Conservation (phyloP, 2,888 invertebrate species). For the Pristionchus japonicus region DNA sequence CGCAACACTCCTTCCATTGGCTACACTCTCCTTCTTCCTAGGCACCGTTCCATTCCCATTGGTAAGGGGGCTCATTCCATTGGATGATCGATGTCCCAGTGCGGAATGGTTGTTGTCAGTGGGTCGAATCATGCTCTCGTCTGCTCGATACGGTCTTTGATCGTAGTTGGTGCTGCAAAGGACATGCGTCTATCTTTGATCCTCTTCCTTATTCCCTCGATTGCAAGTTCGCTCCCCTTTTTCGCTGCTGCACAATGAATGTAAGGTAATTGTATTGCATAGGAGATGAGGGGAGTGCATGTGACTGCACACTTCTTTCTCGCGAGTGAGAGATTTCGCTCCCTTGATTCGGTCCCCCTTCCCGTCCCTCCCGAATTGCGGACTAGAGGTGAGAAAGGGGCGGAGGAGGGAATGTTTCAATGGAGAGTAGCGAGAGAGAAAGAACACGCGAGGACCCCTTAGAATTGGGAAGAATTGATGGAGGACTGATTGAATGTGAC, state of each 20-base stretch:
- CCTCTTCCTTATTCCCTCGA: background rate
- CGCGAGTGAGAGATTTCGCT: slow-evolving; percentile 19
- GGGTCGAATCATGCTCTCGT: slow-evolving; percentile 17
- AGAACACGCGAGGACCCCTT: background rate
- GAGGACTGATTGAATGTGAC: slow-evolving; percentile 22
- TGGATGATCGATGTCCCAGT: background rate
- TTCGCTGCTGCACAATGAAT: slow-evolving; percentile 13
- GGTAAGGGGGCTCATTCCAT: background rate
- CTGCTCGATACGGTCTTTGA: slow-evolving; percentile 19
- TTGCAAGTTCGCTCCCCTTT: background rate
- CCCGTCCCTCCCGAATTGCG: background rate
- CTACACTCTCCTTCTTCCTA: slow-evolving; percentile 29
- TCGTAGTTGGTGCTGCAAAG: slow-evolving; percentile 7
- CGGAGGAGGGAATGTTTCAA: background rate
- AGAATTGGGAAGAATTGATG: slow-evolving; percentile 26
- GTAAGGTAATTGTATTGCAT: slow-evolving; percentile 16
- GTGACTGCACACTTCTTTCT: background rate
- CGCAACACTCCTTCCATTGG: slow-evolving; percentile 29
- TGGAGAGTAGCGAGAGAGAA: background rate
- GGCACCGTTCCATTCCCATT: background rate
- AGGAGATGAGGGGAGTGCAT: slow-evolving; percentile 19
- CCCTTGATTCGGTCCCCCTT: background rate
- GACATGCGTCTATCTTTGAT: background rate
- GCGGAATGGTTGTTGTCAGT: background rate
- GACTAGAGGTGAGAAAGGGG: background rate